Evolutionary conservation across 2,797 vertebrate genomes (phyloP), one percentile per base, ranked within the genome.

Genomic region (Enteromius mattozi): DNA sequence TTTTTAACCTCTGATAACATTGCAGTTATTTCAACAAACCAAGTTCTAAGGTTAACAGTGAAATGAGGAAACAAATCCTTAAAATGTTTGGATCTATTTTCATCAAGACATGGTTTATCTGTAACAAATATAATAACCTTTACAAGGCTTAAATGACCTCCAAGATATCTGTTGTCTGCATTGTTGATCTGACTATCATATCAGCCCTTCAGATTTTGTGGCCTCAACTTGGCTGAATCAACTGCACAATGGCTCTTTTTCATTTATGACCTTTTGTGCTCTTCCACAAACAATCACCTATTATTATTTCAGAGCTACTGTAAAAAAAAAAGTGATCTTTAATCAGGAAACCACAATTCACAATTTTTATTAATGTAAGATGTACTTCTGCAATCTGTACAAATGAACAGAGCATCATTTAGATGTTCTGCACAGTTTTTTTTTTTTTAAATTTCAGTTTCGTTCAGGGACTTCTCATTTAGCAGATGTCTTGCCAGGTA

Each of bases 351-450:
- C 40, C 37, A 33, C 27, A 19, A 45, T n/a, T 17, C 27, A 35
- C 33, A 47, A 24, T 17, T 35, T n/a, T 47, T 5, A 21, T 54
- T 14, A 1, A 56, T 54, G 65, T 63, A 78, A 35, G 42, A 37
- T 9, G 3, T 0, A 68, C 19, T 37, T 59, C 59, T 79, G 19
- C 27, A 24, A 37, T 68, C 21, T 21, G 9, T 51, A 40, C 19
- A 40, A 24, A 77, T 12, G 3, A 80, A 69, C 19, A 13, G 65
- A 68, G 19, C 49, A 56, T 81, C n/a, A 13, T 59, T 61, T 74
- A 80, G 21, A 72, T 27, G 27, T n/a, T 27, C 17, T 56, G 24
- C 54, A 9, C 4, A 13, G 45, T 3, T 14, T 13, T 45, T 45
- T 45, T 12, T 42, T 45, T 10, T 9, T 1, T 0, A 45, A 13